phyloP scores from a whole-genome alignment of 2,113 vertebrate genomes.

The Anser cygnoides region DNA sequence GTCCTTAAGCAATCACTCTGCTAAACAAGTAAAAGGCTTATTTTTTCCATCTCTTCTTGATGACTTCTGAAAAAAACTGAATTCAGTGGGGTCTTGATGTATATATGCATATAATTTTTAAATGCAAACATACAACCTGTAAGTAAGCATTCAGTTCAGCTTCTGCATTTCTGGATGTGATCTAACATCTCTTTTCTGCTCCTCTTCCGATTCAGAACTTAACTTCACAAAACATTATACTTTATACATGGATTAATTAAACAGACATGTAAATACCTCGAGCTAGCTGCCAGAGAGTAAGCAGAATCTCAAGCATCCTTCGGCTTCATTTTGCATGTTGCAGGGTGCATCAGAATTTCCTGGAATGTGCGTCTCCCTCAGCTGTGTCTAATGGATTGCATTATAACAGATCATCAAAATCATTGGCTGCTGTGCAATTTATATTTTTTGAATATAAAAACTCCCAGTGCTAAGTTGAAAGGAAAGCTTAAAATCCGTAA shows the following conservation, averaged over 20 bases:
- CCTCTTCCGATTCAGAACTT: not conserved
- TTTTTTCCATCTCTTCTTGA: not conserved
- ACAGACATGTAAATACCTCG: fast-evolving
- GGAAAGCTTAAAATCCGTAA: not conserved
- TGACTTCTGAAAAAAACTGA: fast-evolving
- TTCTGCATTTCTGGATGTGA: not conserved
- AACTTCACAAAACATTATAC: fast-evolving
- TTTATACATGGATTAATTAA: fast-evolving
- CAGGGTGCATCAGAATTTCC: not conserved
- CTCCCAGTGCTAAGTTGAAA: not conserved
- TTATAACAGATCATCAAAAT: not conserved
- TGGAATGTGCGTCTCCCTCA: not conserved
- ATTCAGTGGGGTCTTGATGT: fast-evolving
- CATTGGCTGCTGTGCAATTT: not conserved
- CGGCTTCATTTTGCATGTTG: fast-evolving
- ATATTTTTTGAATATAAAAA: not conserved
- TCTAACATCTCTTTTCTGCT: fast-evolving
- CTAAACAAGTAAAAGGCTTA: not conserved
- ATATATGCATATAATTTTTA: fast-evolving
- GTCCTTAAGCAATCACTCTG: not conserved
- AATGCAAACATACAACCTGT: fast-evolving
- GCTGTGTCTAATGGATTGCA: not conserved
- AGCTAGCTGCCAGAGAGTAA: not conserved
- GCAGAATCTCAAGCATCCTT: not conserved
- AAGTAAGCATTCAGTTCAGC: fast-evolving